Evolutionary conservation across 2,888 invertebrate genomes (phyloP).

Genomic region (Ophion obscuratus): DNA sequence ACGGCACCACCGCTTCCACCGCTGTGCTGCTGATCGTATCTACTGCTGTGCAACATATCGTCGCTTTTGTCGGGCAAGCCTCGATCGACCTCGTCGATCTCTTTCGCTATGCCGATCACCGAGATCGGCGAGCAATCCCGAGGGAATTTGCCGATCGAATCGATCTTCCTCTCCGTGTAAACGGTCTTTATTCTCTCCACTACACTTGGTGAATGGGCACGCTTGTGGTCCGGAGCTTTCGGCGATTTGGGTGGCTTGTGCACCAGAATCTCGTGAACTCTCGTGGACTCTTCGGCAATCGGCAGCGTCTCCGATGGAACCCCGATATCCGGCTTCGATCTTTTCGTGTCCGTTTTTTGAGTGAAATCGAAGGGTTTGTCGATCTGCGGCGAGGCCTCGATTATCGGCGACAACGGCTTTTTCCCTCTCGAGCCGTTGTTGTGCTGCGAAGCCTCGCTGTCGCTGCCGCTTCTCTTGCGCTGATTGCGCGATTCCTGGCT

Average conservation of each 20-base stretch:
- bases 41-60: conserved; percentile 81
- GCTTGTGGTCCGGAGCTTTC: conserved; percentile 38
- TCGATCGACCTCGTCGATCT: conserved; percentile 73
- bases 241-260: conserved; percentile 61
- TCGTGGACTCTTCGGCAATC: conserved; percentile 43
- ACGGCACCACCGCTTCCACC: conserved; percentile 48
- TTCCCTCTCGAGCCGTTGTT: conserved; percentile 86
- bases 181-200: conserved; percentile 57
- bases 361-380: conserved; percentile 79
- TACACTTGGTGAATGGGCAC: conserved; percentile 52
- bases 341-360: conserved; percentile 71
- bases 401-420: conserved; percentile 91
- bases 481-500: conserved; percentile 79
- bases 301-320: conserved; percentile 53
- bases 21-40: conserved; percentile 77
- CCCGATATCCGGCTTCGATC: conserved; percentile 71
- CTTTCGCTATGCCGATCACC: conserved; percentile 66
- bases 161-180: conserved; percentile 37
- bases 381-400: conserved; percentile 90
- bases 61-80: conserved; percentile 30
- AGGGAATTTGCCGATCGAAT: conserved; percentile 60
- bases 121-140: conserved; percentile 61
- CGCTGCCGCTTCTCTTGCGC: conserved; percentile 87
- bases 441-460: conserved; percentile 85
- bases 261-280: conserved; percentile 50